Base-by-base conservation (phyloP, 2,888 invertebrate genomes). In the Heliconius hortense region DNA sequence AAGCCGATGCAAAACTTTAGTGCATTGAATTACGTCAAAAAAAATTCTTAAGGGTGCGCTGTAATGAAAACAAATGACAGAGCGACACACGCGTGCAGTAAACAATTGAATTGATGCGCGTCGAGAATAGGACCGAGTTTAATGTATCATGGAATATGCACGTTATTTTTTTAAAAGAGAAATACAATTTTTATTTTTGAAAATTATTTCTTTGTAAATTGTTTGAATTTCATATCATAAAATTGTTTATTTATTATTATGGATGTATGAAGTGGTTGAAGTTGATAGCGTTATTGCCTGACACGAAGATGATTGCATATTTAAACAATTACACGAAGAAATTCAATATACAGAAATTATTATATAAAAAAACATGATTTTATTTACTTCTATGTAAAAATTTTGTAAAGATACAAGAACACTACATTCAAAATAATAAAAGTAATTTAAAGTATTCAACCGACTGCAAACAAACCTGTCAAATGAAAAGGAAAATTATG, bases 1-100 rank as follows among this genome's bases (percentile, higher is more conserved):
- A 18, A 56, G 18, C 10, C 31, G 35, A 21, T 66, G 66, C 26
- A 53, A 31, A 62, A 66, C 35, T n/a, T 59, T 60, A 66, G 35
- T 39, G 39, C 35, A 43, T 24, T 39, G 39, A 59, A n/a, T n/a
- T 26, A 68, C 26, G 43, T 43, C 15, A 59, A 73, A 66, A 60
- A 78, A 76, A 77, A 77, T 88, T 86, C 85, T 80, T 81, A 80
- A 85, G 86, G 88, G 88, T 88, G 86, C 84, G 82, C 82, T 79
- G 80, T 92, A 93, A 93, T 92, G 92, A 91, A 93, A 92, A 93
- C 91, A 93, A 92, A 93, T 89, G 92, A 91, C 91, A 90, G 79
- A 76, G 80, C 76, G 82, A 86, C 89, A 89, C 89, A 88, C 88
- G 90, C 82, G 87, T 83, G 86, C 82, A 88, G 89, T 93, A 92